A percentile compares a stretch with the other conserved stretches of the same genome.
These are phyloP conservation scores for Urocitellus parryii DNA, from an alignment of 2,113 vertebrate species.

Conservation along the genomic window DNA sequence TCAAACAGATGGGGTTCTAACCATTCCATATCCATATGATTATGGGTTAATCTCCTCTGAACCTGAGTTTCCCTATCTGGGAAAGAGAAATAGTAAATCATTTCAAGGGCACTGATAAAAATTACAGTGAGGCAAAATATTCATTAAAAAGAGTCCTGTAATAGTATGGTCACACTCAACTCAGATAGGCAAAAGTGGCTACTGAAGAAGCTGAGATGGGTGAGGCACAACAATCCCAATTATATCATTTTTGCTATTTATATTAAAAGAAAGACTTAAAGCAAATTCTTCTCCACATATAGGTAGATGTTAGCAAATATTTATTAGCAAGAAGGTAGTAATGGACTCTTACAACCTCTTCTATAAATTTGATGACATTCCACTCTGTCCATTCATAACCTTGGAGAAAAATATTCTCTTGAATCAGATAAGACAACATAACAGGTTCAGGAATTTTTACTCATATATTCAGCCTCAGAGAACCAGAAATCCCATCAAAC, in stretches of 20 bases:
- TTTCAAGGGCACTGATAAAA: background rate
- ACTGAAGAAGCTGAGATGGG: background rate
- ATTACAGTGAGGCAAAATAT: background rate
- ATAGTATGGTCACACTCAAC: background rate
- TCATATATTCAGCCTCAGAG: background rate
- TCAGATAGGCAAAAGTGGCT: background rate
- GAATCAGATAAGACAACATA: background rate
- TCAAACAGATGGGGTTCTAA: background rate
- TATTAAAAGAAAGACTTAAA: background rate
- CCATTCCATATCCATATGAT: background rate
- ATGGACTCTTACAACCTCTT: background rate
- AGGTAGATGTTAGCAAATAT: background rate
- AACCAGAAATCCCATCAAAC: background rate
- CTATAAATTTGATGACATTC: background rate
- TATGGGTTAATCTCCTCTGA: background rate
- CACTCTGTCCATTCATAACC: background rate
- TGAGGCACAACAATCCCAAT: background rate
- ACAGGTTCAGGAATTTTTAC: constrained; percentile 19
- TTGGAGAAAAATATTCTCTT: background rate
- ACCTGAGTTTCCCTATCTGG: background rate
- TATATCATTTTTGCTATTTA: background rate
- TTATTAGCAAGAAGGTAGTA: background rate
- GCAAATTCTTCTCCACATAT: background rate
- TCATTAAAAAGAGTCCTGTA: background rate
- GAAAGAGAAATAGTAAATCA: background rate